Evolutionary conservation across 1,140 invertebrate genomes (phyloP).

Genomic region (Penaeus japonicus): DNA sequence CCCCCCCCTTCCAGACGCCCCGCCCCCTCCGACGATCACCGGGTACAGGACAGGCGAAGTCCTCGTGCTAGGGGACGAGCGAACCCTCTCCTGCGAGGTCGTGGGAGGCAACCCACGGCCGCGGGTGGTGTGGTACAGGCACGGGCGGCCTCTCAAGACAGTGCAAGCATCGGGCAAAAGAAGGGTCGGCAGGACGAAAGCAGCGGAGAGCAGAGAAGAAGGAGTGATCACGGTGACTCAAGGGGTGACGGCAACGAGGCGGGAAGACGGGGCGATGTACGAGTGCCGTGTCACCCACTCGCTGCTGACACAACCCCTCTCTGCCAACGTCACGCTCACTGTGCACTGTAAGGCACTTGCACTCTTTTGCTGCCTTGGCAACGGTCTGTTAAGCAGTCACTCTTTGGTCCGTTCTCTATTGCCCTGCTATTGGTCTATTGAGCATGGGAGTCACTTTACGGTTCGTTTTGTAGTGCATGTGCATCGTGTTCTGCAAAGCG

Average conservation of each 20-base stretch:
- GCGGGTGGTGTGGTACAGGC: constrained; percentile 43
- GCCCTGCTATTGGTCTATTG: too few relatives aligned
- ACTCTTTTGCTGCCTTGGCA: too few relatives aligned
- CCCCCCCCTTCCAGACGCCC: not conserved
- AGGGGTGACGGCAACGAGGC: constrained; percentile 1
- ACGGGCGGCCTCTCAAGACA: constrained; percentile 12
- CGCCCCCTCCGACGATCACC: constrained; percentile 17
- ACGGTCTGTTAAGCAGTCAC: too few relatives aligned
- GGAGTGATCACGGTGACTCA: not conserved
- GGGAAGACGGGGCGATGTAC: constrained; percentile 34
- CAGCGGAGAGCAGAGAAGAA: not conserved
- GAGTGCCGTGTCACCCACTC: constrained; percentile 31
- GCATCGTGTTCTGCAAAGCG: too few relatives aligned
- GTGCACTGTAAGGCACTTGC: constrained; percentile 29
- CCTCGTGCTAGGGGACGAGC: constrained; percentile 7
- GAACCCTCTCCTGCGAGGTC: constrained; percentile 22
- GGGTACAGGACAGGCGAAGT: constrained; percentile 32
- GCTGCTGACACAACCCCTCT: not conserved
- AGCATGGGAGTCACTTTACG: too few relatives aligned
- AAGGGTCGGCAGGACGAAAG: not conserved
- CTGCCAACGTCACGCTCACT: constrained; percentile 36
- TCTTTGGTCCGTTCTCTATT: too few relatives aligned
- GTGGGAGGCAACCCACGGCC: constrained; percentile 23
- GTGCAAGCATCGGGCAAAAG: not conserved
- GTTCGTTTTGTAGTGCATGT: too few relatives aligned